These are phyloP conservation scores for Erebia ligea DNA, from an alignment of 2,888 invertebrate species.

Conservation along the genomic window DNA sequence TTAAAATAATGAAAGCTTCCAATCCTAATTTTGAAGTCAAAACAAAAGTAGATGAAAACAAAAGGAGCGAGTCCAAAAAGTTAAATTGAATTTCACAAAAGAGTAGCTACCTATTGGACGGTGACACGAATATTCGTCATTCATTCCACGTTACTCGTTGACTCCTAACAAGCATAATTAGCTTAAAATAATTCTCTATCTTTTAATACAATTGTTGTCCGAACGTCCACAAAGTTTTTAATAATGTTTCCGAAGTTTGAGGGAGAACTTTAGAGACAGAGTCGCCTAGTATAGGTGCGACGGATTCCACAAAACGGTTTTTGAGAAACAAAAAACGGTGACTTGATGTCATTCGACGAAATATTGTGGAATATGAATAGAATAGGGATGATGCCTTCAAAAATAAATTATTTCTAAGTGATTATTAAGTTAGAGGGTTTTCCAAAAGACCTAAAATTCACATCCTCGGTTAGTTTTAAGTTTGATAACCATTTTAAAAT, in stretches of 20 bases:
- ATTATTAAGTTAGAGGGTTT: too few relatives aligned
- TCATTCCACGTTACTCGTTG: conserved; percentile 32
- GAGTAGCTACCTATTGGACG: conserved; percentile 24
- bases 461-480: too few relatives aligned
- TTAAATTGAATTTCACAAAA: conserved; percentile 42
- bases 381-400: too few relatives aligned
- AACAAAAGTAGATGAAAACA: conserved; percentile 23
- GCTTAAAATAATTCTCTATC: conserved; percentile 33
- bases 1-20: conserved; percentile 16
- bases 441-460: too few relatives aligned
- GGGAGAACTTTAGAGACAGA: conserved; percentile 8
- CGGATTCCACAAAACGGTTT: background rate
- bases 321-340: background rate
- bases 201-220: conserved; percentile 32
- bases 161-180: conserved; percentile 35
- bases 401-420: too few relatives aligned
- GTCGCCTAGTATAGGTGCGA: background rate
- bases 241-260: conserved; percentile 23
- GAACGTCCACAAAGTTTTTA: conserved; percentile 23
- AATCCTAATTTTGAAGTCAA: conserved; percentile 8
- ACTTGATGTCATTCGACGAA: too few relatives aligned
- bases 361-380: too few relatives aligned
- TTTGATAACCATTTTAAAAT: too few relatives aligned
- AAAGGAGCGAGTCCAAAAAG: conserved; percentile 35
- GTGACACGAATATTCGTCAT: conserved; percentile 33